Base-by-base conservation (phyloP, 1,140 invertebrate species). In the Nasonia vitripennis region DNA sequence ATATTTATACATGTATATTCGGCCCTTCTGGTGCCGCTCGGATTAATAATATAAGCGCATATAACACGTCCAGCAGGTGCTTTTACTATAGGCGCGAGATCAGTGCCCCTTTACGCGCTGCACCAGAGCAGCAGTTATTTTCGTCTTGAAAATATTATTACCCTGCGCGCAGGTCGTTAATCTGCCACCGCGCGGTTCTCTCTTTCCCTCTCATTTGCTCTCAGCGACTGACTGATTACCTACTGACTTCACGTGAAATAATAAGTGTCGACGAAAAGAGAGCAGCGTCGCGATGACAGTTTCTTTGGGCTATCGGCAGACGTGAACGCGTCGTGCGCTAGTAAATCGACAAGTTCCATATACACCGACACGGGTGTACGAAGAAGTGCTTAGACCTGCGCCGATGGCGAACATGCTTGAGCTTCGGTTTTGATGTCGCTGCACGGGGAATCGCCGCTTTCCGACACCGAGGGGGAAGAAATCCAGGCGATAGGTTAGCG, bases 391-490 rank as follows among this genome's bases (percentile, higher is more conserved):
- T 0, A 45, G 1, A 45, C 41, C n/a, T 45, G 48, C 70, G 48
- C 70, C 37, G 17, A 78, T 62, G 71, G n/a, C 17, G 34, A 83
- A 23, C 37, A 55, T 78, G 73, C 0, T 9, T 9, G 31, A 34
- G 17, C 37, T 31, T 48, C 23, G 17, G 23, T 23, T 88, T 90
- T 88, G 74, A 90, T 90, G 90, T 90, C 89, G 82, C 81, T 48
- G 75, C 85, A 81, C 68, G 87, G 87, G 83, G 81, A 86, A 67
- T 83, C 71, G 37, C 84, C 81, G 70, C 17, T 79, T 51, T 11
- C n/a, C 17, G 73, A 86, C 45, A 81, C 78, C 82, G 86, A 86
- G 84, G 83, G 70, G 14, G 78, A 62, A 48, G 55, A 77, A 75
- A 83, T 86, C 45, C 86, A 81, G 70, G 70, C 82, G 3, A 81